Base-by-base conservation (phyloP, 2,113 vertebrate genomes). In the Notarius quadriscutis region DNA sequence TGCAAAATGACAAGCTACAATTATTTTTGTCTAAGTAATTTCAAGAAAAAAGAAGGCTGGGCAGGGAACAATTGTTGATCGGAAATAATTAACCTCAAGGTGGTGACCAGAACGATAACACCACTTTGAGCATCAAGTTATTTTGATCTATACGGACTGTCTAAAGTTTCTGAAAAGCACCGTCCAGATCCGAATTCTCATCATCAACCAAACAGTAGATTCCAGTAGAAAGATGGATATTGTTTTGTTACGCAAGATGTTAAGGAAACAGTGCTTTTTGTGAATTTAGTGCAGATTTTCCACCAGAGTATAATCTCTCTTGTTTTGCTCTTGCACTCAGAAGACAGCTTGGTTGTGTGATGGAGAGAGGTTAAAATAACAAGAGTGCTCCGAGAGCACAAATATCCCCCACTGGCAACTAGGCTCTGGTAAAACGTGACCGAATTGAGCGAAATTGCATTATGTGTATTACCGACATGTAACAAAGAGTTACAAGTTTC, bases 271-370 rank as follows among this genome's bases (percentile, higher is more conserved):
- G 4, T 34, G 9, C 1, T 30, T 72, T 10, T 7, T 25, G 30
- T 18, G 7, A 30, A 17, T 71, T 71, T 48, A 48, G 41, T 18
- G 34, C 71, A 22, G 14, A 22, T 74, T 5, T 11, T 81, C 9
- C 51, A 55, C 25, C 0, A n/a, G 74, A 8, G 41, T 0, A n/a
- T 0, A 14, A 7, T 27, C 17, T 57, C 22, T 27, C 25, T 17
- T 75, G 30, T 41, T 53, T 79, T 65, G 22, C 27, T n/a, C 30
- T 84, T 53, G 4, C 9, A 60, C 79, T 82, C 27, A 22, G 62
- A 82, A 86, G 53, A 84, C 55, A 88, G 74, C 87, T 78, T 48
- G 63, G 27, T 41, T 20, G 25, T 3, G 62, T 55, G 48, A 17
- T 53, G 84, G 58, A 34, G 10, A 81, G 30, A 81, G 63, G 77